Evolutionary conservation across 2,797 vertebrate species (phyloP), one percentile per base, ranked within the genome.

Genomic region (Distichodus sexfasciatus): DNA sequence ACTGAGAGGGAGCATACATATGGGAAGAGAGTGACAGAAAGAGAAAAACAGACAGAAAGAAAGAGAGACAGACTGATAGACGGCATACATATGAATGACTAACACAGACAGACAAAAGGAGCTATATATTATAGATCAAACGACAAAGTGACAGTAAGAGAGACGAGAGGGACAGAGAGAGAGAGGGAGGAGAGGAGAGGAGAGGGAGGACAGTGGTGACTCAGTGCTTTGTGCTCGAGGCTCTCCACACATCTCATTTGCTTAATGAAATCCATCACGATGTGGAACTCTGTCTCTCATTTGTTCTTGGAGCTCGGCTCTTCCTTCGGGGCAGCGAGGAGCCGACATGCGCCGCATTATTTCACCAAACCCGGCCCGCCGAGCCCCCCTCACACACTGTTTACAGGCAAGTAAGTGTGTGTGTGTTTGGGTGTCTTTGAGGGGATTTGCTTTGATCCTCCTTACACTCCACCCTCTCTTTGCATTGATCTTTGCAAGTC

Each of bases 221-320:
- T 87, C 76, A 81, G 86, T 84, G 69, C 64, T 81, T 69, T 67
- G 68, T 76, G 86, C 86, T 65, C 51, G 62, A 73, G 83, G 89
- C 81, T 72, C 82, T 6, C 21, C 71, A 69, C 78, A 83, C 84
- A 85, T 88, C 85, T 89, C 83, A 89, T 90, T 91, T 88, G 87
- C 84, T 70, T 90, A 87, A 90, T 90, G 80, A 87, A 89, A 87
- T 90, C 89, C 90, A 89, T 89, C 83, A 86, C 83, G 85, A 82
- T 84, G 75, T 88, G 84, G 80, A 86, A 83, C 76, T 85, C 83
- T 76, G 84, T 79, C 62, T 76, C 81, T 85, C 69, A 63, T 73
- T 74, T 76, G 81, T 64, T 46, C 79, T 78, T 55, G 66, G 72
- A 76, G 62, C 43, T n/a, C 76, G 57, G 83, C 65, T 72, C 36